Conservation (phyloP, 2,113 vertebrate genomes). For the Neofelis nebulosa region DNA sequence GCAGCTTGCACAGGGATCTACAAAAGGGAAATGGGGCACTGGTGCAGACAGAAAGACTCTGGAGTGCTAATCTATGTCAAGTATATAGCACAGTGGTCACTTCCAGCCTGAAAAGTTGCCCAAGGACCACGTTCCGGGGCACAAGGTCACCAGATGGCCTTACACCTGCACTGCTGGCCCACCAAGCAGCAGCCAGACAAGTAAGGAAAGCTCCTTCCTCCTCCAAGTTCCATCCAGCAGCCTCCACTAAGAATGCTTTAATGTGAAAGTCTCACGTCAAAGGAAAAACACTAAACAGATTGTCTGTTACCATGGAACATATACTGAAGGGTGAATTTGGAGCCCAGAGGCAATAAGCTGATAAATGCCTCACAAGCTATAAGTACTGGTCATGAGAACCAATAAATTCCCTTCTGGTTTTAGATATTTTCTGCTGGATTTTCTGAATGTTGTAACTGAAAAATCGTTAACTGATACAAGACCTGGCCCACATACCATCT, state of each 20-base stretch:
- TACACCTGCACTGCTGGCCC: not conserved
- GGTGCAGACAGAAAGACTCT: not conserved
- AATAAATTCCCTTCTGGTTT: not conserved
- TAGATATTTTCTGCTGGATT: not conserved
- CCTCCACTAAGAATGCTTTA: not conserved
- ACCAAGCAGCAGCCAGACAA: not conserved
- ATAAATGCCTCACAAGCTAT: not conserved
- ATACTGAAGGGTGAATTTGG: not conserved
- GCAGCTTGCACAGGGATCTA: not conserved
- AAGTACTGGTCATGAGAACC: not conserved
- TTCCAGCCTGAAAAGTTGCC: not conserved
- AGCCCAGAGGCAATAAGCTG: not conserved
- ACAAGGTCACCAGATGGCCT: not conserved
- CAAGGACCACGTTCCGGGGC: not conserved
- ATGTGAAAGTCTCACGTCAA: not conserved
- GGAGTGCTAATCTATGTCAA: not conserved
- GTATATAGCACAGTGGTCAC: not conserved
- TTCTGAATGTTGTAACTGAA: constrained; percentile 27
- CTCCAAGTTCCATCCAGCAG: not conserved
- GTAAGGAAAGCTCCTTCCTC: not conserved
- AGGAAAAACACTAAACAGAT: not conserved
- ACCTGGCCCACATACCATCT: not conserved
- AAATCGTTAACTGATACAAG: not conserved
- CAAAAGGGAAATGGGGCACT: not conserved
- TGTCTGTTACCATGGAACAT: not conserved